phyloP scores from a whole-genome alignment of 2,888 invertebrate genomes.

The Eudemis profundana region DNA sequence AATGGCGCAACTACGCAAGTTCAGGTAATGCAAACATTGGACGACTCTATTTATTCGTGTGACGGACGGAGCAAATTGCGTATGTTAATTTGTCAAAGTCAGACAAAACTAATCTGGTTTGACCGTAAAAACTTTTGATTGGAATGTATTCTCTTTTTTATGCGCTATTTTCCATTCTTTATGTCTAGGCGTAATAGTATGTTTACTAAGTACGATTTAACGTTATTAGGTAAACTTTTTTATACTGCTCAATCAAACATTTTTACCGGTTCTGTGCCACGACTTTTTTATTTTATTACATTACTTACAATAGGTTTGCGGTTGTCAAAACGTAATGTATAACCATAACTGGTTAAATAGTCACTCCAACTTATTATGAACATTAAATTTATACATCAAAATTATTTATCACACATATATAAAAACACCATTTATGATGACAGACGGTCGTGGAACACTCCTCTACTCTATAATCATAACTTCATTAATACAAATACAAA shows the following conservation, averaged over 20 bases:
- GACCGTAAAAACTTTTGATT: slow-evolving; percentile 35
- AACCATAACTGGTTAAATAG: too few species aligned
- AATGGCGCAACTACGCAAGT: slow-evolving; percentile 43
- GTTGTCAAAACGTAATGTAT: too few species aligned
- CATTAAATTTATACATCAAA: too few species aligned
- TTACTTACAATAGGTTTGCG: too few species aligned
- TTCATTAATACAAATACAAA: too few species aligned
- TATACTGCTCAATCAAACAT: background rate
- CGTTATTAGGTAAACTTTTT: background rate
- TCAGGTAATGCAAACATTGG: slow-evolving; percentile 54
- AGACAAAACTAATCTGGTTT: slow-evolving; percentile 30
- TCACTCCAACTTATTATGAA: too few species aligned
- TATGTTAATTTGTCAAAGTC: slow-evolving; percentile 38
- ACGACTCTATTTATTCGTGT: slow-evolving; percentile 25
- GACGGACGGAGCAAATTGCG: slow-evolving; percentile 24
- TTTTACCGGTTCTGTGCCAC: background rate
- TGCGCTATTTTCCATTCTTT: slow-evolving; percentile 2
- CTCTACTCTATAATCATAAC: too few species aligned
- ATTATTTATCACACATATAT: too few species aligned
- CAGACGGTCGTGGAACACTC: too few species aligned
- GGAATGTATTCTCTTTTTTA: slow-evolving; percentile 6
- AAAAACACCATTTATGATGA: too few species aligned
- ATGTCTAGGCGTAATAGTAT: background rate
- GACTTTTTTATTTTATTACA: background rate
- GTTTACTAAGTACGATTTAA: background rate